A percentile compares a stretch with the other conserved stretches of the same genome.
Evolutionary conservation across 2,888 invertebrate species (phyloP).

Genomic region (Caenorhabditis sp.): DNA sequence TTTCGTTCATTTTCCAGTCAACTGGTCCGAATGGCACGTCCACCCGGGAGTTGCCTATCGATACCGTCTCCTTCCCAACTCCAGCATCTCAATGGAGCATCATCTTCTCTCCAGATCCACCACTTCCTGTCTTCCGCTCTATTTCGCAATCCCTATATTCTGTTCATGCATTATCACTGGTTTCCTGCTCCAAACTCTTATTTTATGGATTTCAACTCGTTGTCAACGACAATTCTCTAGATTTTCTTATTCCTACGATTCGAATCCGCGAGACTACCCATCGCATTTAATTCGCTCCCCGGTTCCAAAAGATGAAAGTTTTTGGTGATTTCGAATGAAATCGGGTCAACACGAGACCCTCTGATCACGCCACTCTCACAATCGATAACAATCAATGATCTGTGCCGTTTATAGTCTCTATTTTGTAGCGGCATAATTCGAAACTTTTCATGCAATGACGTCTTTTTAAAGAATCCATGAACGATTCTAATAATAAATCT

Average conservation of each 20-base stretch:
- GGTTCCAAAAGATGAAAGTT: conserved; percentile 52
- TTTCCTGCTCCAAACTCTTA: conserved; percentile 42
- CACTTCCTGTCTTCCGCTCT: conserved; percentile 42
- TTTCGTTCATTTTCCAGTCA: too few relatives aligned
- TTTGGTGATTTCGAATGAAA: conserved; percentile 26
- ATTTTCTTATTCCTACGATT: conserved; percentile 37
- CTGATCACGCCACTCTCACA: conserved; percentile 39
- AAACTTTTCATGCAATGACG: too few relatives aligned
- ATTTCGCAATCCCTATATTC: conserved; percentile 38
- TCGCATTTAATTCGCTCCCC: conserved; percentile 50
- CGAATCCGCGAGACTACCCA: conserved; percentile 43
- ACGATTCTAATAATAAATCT: too few relatives aligned
- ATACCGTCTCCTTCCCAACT: conserved; percentile 28
- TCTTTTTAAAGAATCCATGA: too few relatives aligned
- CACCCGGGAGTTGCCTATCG: conserved; percentile 50
- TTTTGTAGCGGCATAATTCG: background rate
- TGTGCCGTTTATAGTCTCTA: background rate
- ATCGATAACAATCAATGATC: conserved; percentile 11
- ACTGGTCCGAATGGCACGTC: conserved; percentile 52
- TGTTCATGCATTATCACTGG: conserved; percentile 44
- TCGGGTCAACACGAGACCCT: conserved; percentile 16
- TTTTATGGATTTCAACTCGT: conserved; percentile 4
- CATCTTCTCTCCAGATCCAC: conserved; percentile 46
- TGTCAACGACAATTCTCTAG: conserved; percentile 15
- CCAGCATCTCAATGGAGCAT: conserved; percentile 43